Conservation (phyloP, 1,140 invertebrate species). For the Bombus vancouverensis region DNA sequence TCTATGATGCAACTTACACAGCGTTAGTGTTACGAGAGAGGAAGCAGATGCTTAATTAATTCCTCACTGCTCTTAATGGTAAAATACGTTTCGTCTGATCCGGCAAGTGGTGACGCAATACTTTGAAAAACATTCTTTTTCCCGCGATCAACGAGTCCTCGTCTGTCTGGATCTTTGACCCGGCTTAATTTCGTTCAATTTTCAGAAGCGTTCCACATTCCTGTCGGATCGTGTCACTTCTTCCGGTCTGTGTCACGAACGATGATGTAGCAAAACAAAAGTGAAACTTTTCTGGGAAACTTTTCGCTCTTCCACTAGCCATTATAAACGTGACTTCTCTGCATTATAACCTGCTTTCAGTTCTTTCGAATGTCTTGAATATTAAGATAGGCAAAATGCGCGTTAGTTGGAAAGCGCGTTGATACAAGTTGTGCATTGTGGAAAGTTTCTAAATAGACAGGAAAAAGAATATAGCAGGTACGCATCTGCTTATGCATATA, state of each 20-base stretch:
- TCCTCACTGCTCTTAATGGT: conserved; percentile 24
- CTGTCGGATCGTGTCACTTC: conserved; percentile 27
- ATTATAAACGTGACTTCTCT: not conserved
- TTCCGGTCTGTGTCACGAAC: conserved; percentile 28
- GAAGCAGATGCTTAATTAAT: conserved; percentile 51
- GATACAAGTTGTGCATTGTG: not conserved
- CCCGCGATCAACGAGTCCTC: conserved; percentile 18
- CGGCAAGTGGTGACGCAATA: conserved; percentile 39
- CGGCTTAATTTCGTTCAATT: conserved; percentile 45
- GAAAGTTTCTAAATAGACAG: not conserved
- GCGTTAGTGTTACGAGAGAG: conserved; percentile 14
- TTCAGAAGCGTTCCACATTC: conserved; percentile 44
- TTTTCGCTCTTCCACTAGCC: not conserved
- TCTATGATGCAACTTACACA: not conserved
- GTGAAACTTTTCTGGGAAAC: not conserved
- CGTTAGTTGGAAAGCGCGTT: not conserved
- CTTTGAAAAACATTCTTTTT: conserved; percentile 31
- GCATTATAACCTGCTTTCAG: too few species aligned
- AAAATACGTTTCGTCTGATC: conserved; percentile 25
- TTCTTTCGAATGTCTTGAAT: not conserved
- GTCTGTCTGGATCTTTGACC: conserved; percentile 60
- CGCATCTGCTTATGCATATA: not conserved
- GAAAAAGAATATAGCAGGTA: not conserved
- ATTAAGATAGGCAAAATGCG: not conserved
- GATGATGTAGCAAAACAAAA: not conserved